Evolutionary conservation across 23 tunicate species (phyloP), one percentile per base, ranked within the genome.

Genomic region (Trididemnum nubilum): DNA sequence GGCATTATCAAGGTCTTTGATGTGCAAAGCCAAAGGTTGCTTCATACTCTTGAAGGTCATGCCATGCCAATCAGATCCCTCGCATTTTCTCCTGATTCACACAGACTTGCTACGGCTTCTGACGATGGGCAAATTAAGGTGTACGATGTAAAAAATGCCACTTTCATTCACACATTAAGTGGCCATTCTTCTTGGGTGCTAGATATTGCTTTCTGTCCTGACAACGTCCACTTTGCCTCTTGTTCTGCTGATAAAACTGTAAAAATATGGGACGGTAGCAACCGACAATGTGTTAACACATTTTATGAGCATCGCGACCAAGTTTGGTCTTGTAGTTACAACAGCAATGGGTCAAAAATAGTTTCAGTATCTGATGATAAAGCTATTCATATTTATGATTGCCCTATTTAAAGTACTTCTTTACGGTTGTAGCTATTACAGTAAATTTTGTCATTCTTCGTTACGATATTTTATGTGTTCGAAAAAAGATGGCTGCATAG

Each of bases 61-160:
- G 96, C 99, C 1, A 95, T 95, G 99, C 96, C 99, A 0, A 88
- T 95, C 19, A 67, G 99, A 23, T 95, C 99, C 7, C 61, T 95
- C 2, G 92, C 99, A 22, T 95, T 95, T 79, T 95, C 99, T 33
- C 92, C 99, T 25, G 99, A 95, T 38, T 95, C 99, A 1, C 89
- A 95, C 38, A 69, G 91, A 38, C 88, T 95, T 52, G 86, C 88
- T 9, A 89, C 96, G 33, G 99, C 99, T 71, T 95, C 99, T 27
- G 96, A 95, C 83, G 99, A 95, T 74, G 96, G 97, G 28, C 99
- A 95, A 52, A 90, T 95, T 0, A 95, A 95, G 73, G 87, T 90
- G 0, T 95, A 90, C 72, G 99, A 95, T 86, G 99, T 90, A 19
- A 95, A 86, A 64, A 95, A 90, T 64, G 92, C 96, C 15, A 89